Conservation (phyloP, 2,888 invertebrate genomes). For the Linyphia triangularis region DNA sequence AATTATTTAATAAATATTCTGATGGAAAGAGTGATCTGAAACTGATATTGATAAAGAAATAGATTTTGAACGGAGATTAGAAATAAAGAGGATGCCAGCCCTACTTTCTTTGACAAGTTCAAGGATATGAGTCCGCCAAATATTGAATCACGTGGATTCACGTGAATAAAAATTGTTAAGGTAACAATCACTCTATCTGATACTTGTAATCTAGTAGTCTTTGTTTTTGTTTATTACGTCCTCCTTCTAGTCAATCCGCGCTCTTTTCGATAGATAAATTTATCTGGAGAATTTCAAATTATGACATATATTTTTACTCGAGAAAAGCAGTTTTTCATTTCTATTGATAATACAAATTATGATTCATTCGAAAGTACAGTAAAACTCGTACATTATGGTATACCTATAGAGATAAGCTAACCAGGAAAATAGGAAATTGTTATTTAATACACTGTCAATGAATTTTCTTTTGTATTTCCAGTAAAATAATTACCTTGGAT, state of each 20-base stretch:
- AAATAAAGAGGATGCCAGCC: background rate
- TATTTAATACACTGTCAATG: too few species aligned
- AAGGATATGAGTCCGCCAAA: conserved; percentile 3
- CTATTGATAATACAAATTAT: too few species aligned
- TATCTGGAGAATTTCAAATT: conserved; percentile 12
- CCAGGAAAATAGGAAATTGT: too few species aligned
- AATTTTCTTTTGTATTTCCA: too few species aligned
- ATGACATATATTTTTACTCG: background rate
- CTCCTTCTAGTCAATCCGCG: background rate
- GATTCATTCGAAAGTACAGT: too few species aligned
- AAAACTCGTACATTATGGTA: too few species aligned
- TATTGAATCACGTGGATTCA: background rate
- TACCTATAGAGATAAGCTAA: too few species aligned
- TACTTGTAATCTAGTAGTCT: conserved; percentile 22
- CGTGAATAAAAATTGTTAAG: conserved; percentile 12
- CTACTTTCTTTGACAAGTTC: conserved; percentile 39
- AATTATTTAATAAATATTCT: too few species aligned
- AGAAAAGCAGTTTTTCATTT: background rate
- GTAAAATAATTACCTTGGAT: too few species aligned
- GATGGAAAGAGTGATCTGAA: too few species aligned
- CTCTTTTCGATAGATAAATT: background rate
- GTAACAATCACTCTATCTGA: conserved; percentile 1
- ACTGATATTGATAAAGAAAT: too few species aligned
- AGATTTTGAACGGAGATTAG: too few species aligned
- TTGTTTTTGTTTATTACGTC: conserved; percentile 19